These are phyloP conservation scores for Daphoenositta chrysoptera DNA, from an alignment of 2,113 vertebrate genomes.

Conservation along the genomic window DNA sequence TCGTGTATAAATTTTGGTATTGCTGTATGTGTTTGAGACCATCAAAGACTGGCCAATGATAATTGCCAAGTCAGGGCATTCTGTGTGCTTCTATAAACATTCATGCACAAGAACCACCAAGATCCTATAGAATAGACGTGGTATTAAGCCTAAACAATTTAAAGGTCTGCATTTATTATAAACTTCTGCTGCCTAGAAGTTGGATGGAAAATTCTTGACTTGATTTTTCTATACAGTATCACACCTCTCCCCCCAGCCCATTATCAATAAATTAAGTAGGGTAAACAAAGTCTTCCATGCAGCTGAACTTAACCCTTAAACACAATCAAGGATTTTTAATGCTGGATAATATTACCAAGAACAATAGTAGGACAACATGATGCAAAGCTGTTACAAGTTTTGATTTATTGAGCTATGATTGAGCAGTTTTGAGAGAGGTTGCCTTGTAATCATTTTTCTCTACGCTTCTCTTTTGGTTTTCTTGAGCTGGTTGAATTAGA, in stretches of 20 bases:
- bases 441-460: not conserved
- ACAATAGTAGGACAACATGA: not conserved
- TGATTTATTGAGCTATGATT: not conserved
- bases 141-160: not conserved
- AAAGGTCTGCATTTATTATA: not conserved
- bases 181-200: not conserved
- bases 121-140: not conserved
- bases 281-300: not conserved
- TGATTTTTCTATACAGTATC: not conserved
- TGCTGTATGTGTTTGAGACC: not conserved
- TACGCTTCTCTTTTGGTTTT: not conserved
- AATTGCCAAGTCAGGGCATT: not conserved
- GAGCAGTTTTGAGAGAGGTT: not conserved
- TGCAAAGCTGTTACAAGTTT: not conserved
- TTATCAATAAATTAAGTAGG: not conserved
- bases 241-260: not conserved
- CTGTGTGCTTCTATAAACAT: not conserved
- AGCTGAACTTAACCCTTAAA: not conserved
- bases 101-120: not conserved
- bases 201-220: not conserved
- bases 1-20: not conserved
- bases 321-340: not conserved
- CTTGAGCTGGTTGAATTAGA: not conserved
- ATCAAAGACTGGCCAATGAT: not conserved
- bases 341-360: not conserved